These are phyloP conservation scores for Ceratitis capitata DNA, from an alignment of 1,140 invertebrate species.

Conservation along the genomic window DNA sequence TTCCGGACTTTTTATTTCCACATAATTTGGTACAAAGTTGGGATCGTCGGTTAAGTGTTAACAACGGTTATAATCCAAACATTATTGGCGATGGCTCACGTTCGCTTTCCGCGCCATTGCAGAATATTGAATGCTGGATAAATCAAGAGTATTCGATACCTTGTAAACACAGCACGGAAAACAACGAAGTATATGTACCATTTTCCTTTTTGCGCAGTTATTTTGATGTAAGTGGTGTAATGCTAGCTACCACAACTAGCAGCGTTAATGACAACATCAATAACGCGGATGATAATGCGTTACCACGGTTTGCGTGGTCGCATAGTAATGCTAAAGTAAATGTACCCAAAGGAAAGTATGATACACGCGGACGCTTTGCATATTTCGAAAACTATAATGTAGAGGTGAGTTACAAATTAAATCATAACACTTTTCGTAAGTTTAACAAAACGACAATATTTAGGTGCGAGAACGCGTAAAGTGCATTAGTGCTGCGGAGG, in stretches of 20 bases:
- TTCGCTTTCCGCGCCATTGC: slow-evolving; percentile 51
- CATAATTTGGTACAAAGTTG: slow-evolving; percentile 54
- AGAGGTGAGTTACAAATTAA: slow-evolving; percentile 73
- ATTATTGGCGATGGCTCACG: background rate
- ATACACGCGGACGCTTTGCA: slow-evolving; percentile 88
- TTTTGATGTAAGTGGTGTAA: slow-evolving; percentile 80
- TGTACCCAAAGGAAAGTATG: slow-evolving; percentile 86
- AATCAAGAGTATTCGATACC: slow-evolving; percentile 88
- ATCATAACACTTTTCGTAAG: too few relatives aligned
- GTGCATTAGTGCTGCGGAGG: slow-evolving; percentile 91
- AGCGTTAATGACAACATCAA: slow-evolving; percentile 44
- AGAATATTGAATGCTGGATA: slow-evolving; percentile 90
- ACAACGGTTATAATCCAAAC: slow-evolving; percentile 23
- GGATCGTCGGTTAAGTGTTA: slow-evolving; percentile 39
- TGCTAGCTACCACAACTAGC: slow-evolving; percentile 47
- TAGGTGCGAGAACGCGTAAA: slow-evolving; percentile 87
- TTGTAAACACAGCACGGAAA: slow-evolving; percentile 84
- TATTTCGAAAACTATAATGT: slow-evolving; percentile 99
- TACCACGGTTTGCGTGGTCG: slow-evolving; percentile 89
- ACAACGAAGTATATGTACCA: slow-evolving; percentile 88
- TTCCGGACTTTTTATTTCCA: slow-evolving; percentile 65
- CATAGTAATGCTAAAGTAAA: slow-evolving; percentile 95
- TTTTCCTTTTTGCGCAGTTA: slow-evolving; percentile 94
- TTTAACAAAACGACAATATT: too few relatives aligned
- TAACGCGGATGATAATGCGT: slow-evolving; percentile 67